Evolutionary conservation across 2,797 vertebrate species (phyloP), one percentile per base, ranked within the genome.

Genomic region (Furcifer pardalis): DNA sequence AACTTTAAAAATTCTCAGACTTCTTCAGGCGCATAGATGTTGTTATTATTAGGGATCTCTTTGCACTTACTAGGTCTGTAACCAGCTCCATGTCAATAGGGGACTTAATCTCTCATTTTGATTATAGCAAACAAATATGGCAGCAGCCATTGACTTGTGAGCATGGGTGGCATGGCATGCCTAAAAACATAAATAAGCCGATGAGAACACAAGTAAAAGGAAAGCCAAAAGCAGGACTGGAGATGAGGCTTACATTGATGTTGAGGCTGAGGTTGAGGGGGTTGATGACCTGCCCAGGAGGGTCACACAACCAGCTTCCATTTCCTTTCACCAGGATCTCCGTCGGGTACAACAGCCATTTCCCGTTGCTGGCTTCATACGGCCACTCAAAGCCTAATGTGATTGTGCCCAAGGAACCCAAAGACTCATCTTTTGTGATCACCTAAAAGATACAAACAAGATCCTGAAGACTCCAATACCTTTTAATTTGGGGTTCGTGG

Each of bases 331-430:
- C 77, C 1, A 96, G 82, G 85, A 99, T 97, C 93, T 97, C 96
- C 0, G 98, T 98, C 84, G 98, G 97, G 91, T 99, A 99, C n/a
- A 99, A 96, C 83, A 99, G 95, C 98, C 98, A 99, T 85, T 99
- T 99, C 74, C 98, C 98, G 0, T 97, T 99, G 92, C 92, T 35
- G 12, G 97, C 97, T 94, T 98, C 98, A 13, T 93, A 95, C 2
- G 98, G 98, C 98, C 98, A 99, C 77, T 97, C 93, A 2, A 99
- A 97, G 42, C 97, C 97, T 87, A 99, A 93, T 76, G 96, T 92
- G 82, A 99, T 94, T 25, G 95, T 97, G 76, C 97, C 98, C 93
- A 98, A 52, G 66, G 92, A 49, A 62, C 96, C 95, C 86, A 98
- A 94, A 0, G 96, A 95, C 68, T 97, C 93, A 0, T 95, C 96